Evolutionary conservation across 2,888 invertebrate species (phyloP).

Genomic region (Xestia rhomboidea): DNA sequence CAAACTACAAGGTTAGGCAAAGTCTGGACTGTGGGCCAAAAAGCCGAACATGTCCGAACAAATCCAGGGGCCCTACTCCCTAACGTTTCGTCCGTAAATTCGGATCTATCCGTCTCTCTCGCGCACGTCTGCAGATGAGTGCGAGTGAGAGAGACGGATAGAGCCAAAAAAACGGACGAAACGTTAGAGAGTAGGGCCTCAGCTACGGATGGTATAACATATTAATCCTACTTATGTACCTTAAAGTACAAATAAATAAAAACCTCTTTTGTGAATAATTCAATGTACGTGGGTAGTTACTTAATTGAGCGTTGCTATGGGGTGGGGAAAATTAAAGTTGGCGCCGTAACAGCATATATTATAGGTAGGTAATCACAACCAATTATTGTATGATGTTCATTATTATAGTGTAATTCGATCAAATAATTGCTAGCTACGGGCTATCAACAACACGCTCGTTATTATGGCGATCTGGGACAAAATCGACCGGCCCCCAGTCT

Average conservation of each 20-base stretch:
- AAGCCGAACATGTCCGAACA: background rate
- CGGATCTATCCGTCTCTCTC: no score
- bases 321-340: background rate
- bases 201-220: background rate
- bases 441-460: background rate
- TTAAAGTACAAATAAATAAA: background rate
- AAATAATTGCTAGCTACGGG: conserved; percentile 35
- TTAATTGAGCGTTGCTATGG: conserved; percentile 1
- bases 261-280: conserved; percentile 2
- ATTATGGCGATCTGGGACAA: conserved; percentile 40
- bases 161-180: no score
- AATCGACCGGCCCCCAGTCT: conserved; percentile 8
- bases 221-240: background rate
- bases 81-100: no score
- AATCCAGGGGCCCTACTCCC: no score
- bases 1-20: no score
- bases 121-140: no score
- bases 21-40: background rate
- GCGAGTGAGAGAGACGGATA: no score
- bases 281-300: background rate
- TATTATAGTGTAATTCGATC: conserved; percentile 32
- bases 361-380: background rate
- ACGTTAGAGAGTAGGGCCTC: no score
- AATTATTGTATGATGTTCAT: conserved; percentile 17
- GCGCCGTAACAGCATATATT: background rate